Evolutionary conservation across 1,140 invertebrate species (phyloP), one percentile per base, ranked within the genome.

Genomic region (Drosophila mojavensis): DNA sequence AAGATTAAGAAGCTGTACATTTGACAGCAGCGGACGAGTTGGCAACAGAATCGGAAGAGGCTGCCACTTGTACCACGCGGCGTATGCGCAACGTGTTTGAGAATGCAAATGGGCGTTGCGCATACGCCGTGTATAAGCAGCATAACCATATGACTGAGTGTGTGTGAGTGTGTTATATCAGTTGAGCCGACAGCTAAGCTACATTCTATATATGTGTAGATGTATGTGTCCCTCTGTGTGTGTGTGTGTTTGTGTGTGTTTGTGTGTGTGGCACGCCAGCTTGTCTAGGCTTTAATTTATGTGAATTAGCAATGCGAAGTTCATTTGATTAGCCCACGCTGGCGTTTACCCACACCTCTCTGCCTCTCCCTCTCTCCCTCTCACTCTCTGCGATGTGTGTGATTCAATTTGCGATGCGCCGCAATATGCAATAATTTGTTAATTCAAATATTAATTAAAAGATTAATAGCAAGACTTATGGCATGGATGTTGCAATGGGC

Each of bases 31-130:
- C 43, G 33, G 41, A 55, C 20, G 20, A 53, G 64, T 50, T 63
- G 78, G 60, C 63, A 65, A 28, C 62, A 78, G 74, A 78, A 89
- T 75, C 81, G 78, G 81, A 84, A 89, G 84, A 90, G 74, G 78
- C 67, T 72, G 62, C 56, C 36, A 67, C 69, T 43, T 26, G 83
- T 66, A 41, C 68, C 78, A 77, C 48, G 76, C 69, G 85, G 85
- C 89, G 89, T 89, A 91, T 91, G 86, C 85, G 90, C 86, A 91
- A 91, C 81, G 84, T 88, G 77, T 82, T 90, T 82, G 17, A 53
- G 84, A 88, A 88, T 91, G 80, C 78, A 91, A 91, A 86, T 90
- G 90, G 90, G 90, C 90, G 90, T 91, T 91, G 90, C 90, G 86
- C 90, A 91, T 91, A 86, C 86, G 86, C 80, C 68, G 28, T 36